Conservation (phyloP, 2,113 vertebrate species). For the Panthera leo region DNA sequence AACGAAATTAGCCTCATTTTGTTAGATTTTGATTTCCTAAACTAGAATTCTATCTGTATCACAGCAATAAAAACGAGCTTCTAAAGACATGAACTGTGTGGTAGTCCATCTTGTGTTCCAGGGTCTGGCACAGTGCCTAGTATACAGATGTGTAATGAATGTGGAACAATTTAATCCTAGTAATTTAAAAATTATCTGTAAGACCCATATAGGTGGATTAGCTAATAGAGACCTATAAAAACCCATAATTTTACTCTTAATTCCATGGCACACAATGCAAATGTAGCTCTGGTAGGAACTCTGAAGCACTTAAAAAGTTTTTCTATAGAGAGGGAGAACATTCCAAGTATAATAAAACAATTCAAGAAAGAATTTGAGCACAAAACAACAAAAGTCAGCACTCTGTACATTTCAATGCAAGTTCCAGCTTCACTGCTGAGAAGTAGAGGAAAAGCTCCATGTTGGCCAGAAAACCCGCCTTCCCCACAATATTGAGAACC, state of each 20-base stretch:
- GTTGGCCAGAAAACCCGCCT: neutral
- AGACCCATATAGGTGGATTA: neutral
- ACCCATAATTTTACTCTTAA: neutral
- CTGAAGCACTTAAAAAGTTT: neutral
- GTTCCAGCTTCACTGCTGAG: neutral
- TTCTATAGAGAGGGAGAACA: neutral
- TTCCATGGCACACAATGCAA: neutral
- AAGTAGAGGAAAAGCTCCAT: neutral
- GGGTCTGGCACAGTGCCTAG: neutral
- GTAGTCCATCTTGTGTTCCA: neutral
- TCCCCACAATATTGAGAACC: neutral
- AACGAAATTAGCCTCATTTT: neutral
- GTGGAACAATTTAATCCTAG: neutral
- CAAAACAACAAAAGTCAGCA: neutral
- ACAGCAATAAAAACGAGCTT: neutral
- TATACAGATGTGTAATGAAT: neutral
- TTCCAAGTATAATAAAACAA: neutral
- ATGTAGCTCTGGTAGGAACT: neutral
- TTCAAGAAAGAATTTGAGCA: neutral
- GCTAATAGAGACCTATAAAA: conserved; percentile 3
- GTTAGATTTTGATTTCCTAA: neutral
- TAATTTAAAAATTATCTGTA: neutral
- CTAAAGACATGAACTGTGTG: neutral
- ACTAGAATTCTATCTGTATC: neutral
- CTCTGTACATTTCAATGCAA: neutral